Percentiles rank a stretch among this genome's conserved stretches.
phyloP scores from a whole-genome alignment of 2,888 invertebrate species.

The Papilio protenor region DNA sequence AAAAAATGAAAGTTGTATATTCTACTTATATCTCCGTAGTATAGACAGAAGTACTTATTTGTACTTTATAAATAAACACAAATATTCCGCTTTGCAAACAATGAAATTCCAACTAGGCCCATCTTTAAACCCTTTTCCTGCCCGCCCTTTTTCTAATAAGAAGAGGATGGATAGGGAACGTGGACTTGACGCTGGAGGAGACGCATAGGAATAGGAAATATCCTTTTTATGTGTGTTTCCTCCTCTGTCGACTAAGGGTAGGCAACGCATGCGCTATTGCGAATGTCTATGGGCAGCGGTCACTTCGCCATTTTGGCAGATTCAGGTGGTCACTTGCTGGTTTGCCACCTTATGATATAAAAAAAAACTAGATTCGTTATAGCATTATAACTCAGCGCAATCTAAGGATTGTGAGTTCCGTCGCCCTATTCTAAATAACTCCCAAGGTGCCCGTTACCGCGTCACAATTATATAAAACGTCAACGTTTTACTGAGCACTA shows the following conservation, averaged over 20 bases:
- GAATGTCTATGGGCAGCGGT: too few species aligned
- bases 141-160: too few species aligned
- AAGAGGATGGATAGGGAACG: too few species aligned
- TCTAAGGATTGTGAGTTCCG: constrained; percentile 30
- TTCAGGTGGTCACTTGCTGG: too few species aligned
- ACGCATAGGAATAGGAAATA: too few species aligned
- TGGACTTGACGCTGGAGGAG: too few species aligned
- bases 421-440: constrained; percentile 38
- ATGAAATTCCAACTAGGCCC: constrained; percentile 35
- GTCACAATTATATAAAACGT: constrained; percentile 41
- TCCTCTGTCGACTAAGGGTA: too few species aligned
- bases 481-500: constrained; percentile 26
- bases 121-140: too few species aligned
- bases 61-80: constrained; percentile 5
- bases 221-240: too few species aligned
- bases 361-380: constrained; percentile 16
- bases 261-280: too few species aligned
- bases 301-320: too few species aligned
- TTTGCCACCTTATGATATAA: too few species aligned
- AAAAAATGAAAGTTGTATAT: neutral
- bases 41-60: neutral
- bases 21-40: neutral
- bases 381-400: constrained; percentile 9
- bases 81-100: constrained; percentile 21
- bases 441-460: constrained; percentile 35